A percentile compares a stretch with the other conserved stretches of the same genome.
phyloP scores from a whole-genome alignment of 92 coral and sea anemone genomes.

The Parazoanthus darwini region DNA sequence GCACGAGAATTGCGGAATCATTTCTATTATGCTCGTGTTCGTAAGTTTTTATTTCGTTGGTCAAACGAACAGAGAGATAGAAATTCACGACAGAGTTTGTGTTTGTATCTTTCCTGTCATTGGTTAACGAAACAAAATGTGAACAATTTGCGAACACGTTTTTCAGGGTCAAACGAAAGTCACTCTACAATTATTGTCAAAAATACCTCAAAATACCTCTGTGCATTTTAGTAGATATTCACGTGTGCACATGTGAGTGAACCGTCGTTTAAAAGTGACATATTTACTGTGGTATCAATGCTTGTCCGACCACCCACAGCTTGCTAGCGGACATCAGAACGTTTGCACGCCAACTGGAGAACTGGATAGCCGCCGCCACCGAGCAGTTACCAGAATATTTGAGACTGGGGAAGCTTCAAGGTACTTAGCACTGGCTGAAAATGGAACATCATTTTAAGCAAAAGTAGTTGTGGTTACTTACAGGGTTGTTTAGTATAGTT shows the following conservation, averaged over 20 bases:
- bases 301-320: not conserved
- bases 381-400: conserved; percentile 90
- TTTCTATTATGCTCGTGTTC: too few species aligned
- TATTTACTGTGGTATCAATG: not conserved
- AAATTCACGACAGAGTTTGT: too few species aligned
- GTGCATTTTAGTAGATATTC: not conserved
- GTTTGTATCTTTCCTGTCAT: too few species aligned
- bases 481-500: not conserved
- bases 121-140: too few species aligned
- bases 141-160: too few species aligned
- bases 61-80: too few species aligned
- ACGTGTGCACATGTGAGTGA: not conserved
- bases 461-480: not conserved
- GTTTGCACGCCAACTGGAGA: conserved; percentile 94
- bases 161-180: too few species aligned
- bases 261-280: too few species aligned
- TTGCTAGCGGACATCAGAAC: conserved; percentile 84
- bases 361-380: conserved; percentile 84
- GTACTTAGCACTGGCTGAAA: conserved; percentile 45
- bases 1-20: too few species aligned
- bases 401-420: conserved; percentile 88
- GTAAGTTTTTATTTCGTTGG: too few species aligned
- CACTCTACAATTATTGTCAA: too few species aligned
- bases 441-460: not conserved
- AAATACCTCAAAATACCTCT: too few species aligned